Evolutionary conservation across 2,888 invertebrate genomes (phyloP), one percentile per base, ranked within the genome.

Genomic region (Xanthorhoe spadicearia): DNA sequence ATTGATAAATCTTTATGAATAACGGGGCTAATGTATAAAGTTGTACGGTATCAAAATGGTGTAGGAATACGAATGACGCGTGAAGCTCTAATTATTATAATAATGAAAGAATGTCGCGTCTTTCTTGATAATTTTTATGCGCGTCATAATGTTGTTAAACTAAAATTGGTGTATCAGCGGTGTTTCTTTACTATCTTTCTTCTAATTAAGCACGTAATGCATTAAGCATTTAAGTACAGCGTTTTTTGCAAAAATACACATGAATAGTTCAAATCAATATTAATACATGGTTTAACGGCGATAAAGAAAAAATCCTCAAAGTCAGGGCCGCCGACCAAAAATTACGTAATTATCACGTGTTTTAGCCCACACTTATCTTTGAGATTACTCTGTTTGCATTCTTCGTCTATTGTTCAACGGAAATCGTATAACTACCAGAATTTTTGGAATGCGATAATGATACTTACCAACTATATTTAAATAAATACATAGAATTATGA

Each of bases 341-440:
- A 79, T 82, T 83, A 79, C 83, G 82, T 69, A 83, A 83, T 70
- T 38, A 79, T 82, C 83, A 85, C 84, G 81, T 79, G 84, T 71
- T 71, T 65, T 76, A 75, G 73, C 73, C 75, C 72, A 70, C 81
- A 81, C 78, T 87, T 89, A 89, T 91, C 89, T 83, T 23, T 5
- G 18, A 85, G 89, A 90, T 90, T 86, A 88, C 81, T 74, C 61
- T 88, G 88, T 89, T 90, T 86, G 82, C 87, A 83, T 88, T 80
- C 81, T 76, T 83, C 68, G 75, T 75, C 81, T 77, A 84, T 84
- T 87, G 87, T 86, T 83, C 73, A 80, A 83, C 80, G 71, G 70
- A 74, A 72, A 70, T 71, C 70, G 70, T 65, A 70, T 67, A 74
- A 65, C 62, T 72, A 65, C 65, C 54, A 64, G 15, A 68, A 66